Evolutionary conservation across 2,113 vertebrate species (phyloP).

Genomic region (Coreoperca whiteheadi): DNA sequence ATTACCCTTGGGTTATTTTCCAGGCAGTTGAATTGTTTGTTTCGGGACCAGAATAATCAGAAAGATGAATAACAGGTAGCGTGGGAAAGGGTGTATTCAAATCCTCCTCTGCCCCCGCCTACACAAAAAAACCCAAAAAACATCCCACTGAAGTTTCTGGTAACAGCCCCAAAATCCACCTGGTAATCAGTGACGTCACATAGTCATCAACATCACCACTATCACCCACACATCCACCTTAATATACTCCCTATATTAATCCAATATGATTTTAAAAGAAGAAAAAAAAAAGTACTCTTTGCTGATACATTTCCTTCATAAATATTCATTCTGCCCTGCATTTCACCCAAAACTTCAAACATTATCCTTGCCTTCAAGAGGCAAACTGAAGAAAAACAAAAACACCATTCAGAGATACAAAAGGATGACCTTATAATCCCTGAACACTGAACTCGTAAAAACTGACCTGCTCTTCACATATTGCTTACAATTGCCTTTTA

Average conservation of each 20-base stretch:
- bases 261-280: not conserved
- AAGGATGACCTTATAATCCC: constrained; percentile 33
- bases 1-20: constrained; percentile 37
- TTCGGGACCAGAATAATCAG: constrained; percentile 24
- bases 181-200: constrained; percentile 8
- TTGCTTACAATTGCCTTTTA: constrained; percentile 52
- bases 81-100: constrained; percentile 42
- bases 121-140: constrained; percentile 29
- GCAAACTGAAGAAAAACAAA: constrained; percentile 27
- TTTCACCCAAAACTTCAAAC: constrained; percentile 43
- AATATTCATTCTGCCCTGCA: constrained; percentile 46
- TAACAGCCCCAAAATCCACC: constrained; percentile 36
- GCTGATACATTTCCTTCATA: constrained; percentile 19
- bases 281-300: not conserved
- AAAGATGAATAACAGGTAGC: constrained; percentile 48
- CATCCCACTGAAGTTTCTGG: constrained; percentile 34
- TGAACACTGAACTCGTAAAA: constrained; percentile 26
- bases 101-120: constrained; percentile 6
- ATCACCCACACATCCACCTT: not conserved
- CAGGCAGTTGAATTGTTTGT: constrained; percentile 32
- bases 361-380: not conserved
- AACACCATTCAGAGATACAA: constrained; percentile 6
- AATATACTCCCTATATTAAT: constrained; percentile 1
- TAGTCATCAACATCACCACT: not conserved
- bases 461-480: constrained; percentile 8